Evolutionary conservation across 37 sponge, comb jelly and placozoan genomes (phyloP), one percentile per base, ranked within the genome.

Genomic region (Haliclona indistincta): DNA sequence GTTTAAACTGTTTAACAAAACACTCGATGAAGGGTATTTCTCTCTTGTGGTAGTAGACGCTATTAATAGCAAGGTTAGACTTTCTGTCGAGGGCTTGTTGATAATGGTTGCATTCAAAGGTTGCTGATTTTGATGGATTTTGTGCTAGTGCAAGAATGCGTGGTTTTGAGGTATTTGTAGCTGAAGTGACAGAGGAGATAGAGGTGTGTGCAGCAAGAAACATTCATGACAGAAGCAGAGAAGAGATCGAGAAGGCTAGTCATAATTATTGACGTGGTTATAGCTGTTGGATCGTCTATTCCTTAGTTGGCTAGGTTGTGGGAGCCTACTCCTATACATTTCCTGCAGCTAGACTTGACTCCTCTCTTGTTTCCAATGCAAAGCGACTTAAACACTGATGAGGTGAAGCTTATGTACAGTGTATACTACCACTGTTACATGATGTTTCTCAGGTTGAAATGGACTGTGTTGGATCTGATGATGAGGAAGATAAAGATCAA

Each of bases 161-260:
- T 43, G 96, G 93, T 6, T 96, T 91, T 88, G 89, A 93, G 63
- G 78, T 75, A 53, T 96, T 91, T 52, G 73, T 96, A 15, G 89
- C 74, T 17, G 96, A 96, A 44, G 22, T 96, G 40, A 69, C 82
- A 13, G 89, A 80, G 38, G 33, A 29, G 30, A 56, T 90, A 32
- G 90, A 86, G 3, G 37, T 68, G 20, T 96, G 96, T 76, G 87
- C 64, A 2, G 64, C 74, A 41, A 85, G 76, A 44, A 96, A 87
- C 49, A 67, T 70, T 17, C 93, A 91, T 70, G 51, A 84, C 40
- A 73, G 92, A 10, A 74, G 56, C 35, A 66, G 60, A 64, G 78
- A 79, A 23, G 93, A 91, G 15, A 83, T 96, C 1, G 68, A 76
- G 42, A 58, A 81, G 81, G 96, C 91, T 37, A 15, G 20, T n/a